Conservation (phyloP, 1,140 invertebrate species). For the Aethina tumida region DNA sequence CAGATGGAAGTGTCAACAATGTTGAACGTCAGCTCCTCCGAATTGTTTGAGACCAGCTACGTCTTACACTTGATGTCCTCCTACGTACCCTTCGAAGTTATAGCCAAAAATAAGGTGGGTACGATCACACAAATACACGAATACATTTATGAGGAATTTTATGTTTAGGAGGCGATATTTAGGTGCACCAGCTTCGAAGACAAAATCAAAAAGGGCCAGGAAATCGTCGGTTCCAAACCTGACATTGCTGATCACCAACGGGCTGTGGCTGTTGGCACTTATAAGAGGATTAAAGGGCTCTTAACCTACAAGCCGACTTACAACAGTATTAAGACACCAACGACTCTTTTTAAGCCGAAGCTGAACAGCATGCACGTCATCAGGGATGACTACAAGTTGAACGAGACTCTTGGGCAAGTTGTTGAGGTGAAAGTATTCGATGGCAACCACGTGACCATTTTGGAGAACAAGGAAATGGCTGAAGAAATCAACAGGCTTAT, state of each 20-base stretch:
- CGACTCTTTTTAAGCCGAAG: slow-evolving; percentile 53
- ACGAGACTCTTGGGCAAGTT: slow-evolving; percentile 39
- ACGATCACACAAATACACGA: neutral
- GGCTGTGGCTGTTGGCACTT: slow-evolving; percentile 39
- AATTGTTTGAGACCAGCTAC: slow-evolving; percentile 41
- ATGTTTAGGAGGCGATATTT: slow-evolving; percentile 10
- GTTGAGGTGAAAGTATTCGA: slow-evolving; percentile 47
- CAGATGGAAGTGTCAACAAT: slow-evolving; percentile 37
- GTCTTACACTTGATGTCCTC: slow-evolving; percentile 41
- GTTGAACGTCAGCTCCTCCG: slow-evolving; percentile 36
- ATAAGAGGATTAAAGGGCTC: slow-evolving; percentile 46
- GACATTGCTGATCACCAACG: slow-evolving; percentile 42
- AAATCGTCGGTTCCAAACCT: slow-evolving; percentile 32
- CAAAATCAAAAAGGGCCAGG: slow-evolving; percentile 16
- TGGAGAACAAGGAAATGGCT: slow-evolving; percentile 52
- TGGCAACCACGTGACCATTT: slow-evolving; percentile 61
- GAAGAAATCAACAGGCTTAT: slow-evolving; percentile 49
- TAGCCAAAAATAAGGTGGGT: slow-evolving; percentile 41
- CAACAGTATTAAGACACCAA: slow-evolving; percentile 44
- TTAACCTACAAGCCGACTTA: slow-evolving; percentile 39
- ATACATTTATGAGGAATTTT: neutral
- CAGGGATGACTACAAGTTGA: slow-evolving; percentile 55
- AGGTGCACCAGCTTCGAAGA: slow-evolving; percentile 13
- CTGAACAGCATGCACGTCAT: slow-evolving; percentile 38
- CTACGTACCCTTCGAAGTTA: slow-evolving; percentile 40